These are phyloP conservation scores for zebrafish (Danio rerio) DNA, from an alignment of 2,113 vertebrate genomes.

Conservation along the genomic window DNA sequence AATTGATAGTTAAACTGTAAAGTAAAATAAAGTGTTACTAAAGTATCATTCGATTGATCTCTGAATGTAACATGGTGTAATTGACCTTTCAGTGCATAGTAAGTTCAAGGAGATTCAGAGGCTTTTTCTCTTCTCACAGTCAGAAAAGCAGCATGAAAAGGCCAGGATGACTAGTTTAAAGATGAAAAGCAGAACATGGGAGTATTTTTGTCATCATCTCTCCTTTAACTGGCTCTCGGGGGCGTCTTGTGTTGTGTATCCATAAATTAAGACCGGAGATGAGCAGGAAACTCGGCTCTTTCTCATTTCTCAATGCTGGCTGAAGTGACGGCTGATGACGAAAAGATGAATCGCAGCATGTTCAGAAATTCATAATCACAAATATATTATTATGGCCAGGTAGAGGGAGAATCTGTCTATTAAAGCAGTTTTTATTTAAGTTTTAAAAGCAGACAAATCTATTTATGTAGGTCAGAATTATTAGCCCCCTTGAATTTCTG, in stretches of 20 bases:
- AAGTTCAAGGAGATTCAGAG: background rate
- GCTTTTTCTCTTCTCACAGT: background rate
- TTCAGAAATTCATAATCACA: too few species aligned
- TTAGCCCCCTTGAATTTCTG: too few species aligned
- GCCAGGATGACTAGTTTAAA: slow-evolving; percentile 25
- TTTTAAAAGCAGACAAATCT: background rate
- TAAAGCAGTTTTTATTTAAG: too few species aligned
- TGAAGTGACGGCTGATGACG: background rate
- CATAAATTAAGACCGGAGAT: background rate
- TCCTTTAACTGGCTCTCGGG: background rate
- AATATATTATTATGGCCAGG: too few species aligned
- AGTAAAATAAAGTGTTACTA: too few species aligned
- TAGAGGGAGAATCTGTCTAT: too few species aligned
- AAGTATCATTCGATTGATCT: background rate
- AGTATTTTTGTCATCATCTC: background rate
- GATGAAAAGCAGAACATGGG: background rate
- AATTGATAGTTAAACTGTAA: too few species aligned
- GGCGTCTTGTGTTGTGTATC: background rate
- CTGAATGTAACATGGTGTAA: slow-evolving; percentile 3
- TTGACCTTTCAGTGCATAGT: background rate
- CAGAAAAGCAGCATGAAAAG: slow-evolving; percentile 9
- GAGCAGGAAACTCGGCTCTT: background rate
- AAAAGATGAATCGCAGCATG: background rate
- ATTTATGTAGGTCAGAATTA: too few species aligned
- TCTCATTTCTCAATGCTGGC: slow-evolving; percentile 13